Evolutionary conservation across 2,113 vertebrate genomes (phyloP).

Genomic region (Myiozetetes cayanensis): DNA sequence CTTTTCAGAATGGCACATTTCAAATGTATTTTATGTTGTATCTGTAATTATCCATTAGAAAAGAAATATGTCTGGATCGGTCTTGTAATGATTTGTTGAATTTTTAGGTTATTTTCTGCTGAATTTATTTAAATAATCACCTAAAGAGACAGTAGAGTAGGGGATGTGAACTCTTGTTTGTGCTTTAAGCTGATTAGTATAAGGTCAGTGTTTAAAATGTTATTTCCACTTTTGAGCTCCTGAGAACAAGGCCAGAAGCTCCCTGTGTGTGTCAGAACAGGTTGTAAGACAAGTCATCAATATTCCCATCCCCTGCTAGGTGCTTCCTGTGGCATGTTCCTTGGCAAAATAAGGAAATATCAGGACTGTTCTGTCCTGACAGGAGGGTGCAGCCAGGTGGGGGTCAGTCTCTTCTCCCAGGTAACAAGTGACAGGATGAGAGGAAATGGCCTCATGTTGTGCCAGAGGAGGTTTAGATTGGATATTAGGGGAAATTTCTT

Average conservation of each 20-base stretch:
- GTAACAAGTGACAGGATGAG: background rate
- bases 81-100: background rate
- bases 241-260: background rate
- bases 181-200: background rate
- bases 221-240: background rate
- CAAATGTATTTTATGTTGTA: background rate
- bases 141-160: background rate
- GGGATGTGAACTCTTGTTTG: background rate
- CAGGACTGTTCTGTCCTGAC: background rate
- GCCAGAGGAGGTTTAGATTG: background rate
- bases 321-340: background rate
- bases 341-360: background rate
- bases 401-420: accelerated
- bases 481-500: background rate
- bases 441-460: background rate
- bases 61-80: background rate
- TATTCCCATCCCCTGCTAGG: background rate
- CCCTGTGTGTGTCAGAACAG: background rate
- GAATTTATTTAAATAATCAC: background rate
- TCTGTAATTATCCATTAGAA: background rate
- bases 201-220: background rate
- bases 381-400: background rate
- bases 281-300: background rate
- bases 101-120: background rate
- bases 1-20: background rate